Evolutionary conservation across 2,797 vertebrate species (phyloP).

Genomic region (Coilia nasus): DNA sequence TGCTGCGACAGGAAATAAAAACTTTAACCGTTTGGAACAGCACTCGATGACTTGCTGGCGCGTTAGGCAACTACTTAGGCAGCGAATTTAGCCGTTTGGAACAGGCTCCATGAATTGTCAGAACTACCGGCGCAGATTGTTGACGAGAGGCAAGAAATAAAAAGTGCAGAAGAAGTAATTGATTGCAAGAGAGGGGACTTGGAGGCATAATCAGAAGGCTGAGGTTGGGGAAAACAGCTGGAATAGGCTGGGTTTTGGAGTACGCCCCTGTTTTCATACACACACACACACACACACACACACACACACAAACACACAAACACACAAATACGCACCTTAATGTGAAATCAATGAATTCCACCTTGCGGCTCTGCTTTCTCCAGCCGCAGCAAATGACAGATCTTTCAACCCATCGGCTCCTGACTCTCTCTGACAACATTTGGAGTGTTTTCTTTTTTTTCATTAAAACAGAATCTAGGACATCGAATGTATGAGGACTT

Average conservation of each 20-base stretch:
- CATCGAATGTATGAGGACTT: neutral
- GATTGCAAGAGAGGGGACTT: neutral
- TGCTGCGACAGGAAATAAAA: too few relatives aligned
- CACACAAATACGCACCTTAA: slow-evolving; percentile 24
- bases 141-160: neutral
- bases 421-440: neutral
- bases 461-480: neutral
- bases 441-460: neutral
- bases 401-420: slow-evolving; percentile 20
- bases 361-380: neutral
- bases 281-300: slow-evolving; percentile 19
- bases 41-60: too few relatives aligned
- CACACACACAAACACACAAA: neutral
- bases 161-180: neutral
- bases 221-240: neutral
- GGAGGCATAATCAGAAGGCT: neutral
- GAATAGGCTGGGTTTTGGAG: neutral
- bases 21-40: too few relatives aligned
- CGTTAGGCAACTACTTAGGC: too few relatives aligned
- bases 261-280: neutral
- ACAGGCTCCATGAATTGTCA: neutral
- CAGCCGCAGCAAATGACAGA: slow-evolving; percentile 22
- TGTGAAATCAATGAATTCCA: slow-evolving; percentile 40
- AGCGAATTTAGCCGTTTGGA: too few relatives aligned
- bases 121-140: neutral